Evolutionary conservation across 2,113 vertebrate genomes (phyloP), one percentile per base, ranked within the genome.

Genomic region (Ochotona princeps): DNA sequence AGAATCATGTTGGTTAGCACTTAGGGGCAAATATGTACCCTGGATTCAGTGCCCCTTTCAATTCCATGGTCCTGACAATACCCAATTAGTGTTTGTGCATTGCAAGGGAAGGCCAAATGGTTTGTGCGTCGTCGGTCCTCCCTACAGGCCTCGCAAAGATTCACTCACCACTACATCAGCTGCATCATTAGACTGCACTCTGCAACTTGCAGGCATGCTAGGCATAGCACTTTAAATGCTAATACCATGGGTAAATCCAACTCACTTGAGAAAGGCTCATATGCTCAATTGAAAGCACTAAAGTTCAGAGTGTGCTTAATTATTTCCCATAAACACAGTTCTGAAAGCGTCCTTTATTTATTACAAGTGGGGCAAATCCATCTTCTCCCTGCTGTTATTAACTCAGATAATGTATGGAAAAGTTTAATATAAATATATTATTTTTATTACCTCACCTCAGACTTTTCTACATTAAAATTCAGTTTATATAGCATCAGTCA

Each of bases 351-450:
- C 49, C 84, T 91, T 69, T 91, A 54, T 87, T 94, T 82, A 95
- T 93, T 94, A 89, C 25, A 86, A 94, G 67, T 61, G 67, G 91
- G 89, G 76, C 87, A 89, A 94, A 93, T 67, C 25, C 54, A 89
- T 83, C 91, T 95, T 94, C n/a, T 86, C 57, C 32, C 35, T 91
- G 20, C 23, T 76, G 21, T 91, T 94, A 86, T 67, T 94, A 94
- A 95, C 57, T 84, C 9, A 73, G 84, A 93, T 63, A 49, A 47
- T 73, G 60, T 18, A 72, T 66, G 30, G 32, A 65, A 63, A 75
- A 3, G 2, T 69, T 54, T 63, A 54, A 57, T 65, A 47, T 80
- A 15, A 28, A 54, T 30, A 78, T 91, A 70, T 73, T 87, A 35
- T 83, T 84, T 65, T 75, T 84, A 75, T 93, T 90, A 26, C 25